Base-by-base conservation (phyloP, 2,797 vertebrate genomes). In the Notolabrus celidotus region DNA sequence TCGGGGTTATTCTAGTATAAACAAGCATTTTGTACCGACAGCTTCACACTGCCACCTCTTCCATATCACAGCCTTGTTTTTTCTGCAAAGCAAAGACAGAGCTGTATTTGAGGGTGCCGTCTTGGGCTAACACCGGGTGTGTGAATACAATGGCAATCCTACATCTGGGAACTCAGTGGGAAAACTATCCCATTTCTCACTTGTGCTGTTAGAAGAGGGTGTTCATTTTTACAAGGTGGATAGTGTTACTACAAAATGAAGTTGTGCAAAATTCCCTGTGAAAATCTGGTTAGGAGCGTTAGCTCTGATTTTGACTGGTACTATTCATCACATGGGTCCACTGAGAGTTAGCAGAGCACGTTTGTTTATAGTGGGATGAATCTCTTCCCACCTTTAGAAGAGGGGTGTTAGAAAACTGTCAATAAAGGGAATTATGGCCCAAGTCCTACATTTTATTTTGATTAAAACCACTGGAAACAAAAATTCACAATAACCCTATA, bases 121-220 rank as follows among this genome's bases (percentile, higher is more conserved):
- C 71, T 80, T 88, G 75, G 82, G 83, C 85, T 80, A 86, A 86
- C 87, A 86, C 83, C 74, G 79, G 83, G 85, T 85, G 87, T 91
- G 90, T 82, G 86, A 91, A 90, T 71, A 82, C 89, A 89, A 87
- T 83, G 83, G 91, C 75, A 85, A 90, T 88, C 87, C 86, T 91
- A 88, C 89, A 91, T 92, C 90, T 90, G 91, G 89, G 86, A 93
- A 93, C 92, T 92, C 93, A 91, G 92, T 93, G 92, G 89, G 92
- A 91, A 92, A 89, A 90, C 86, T 83, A 82, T 89, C 87, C 78
- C 75, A 87, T 92, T 91, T 92, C 91, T 91, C 89, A 90, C 87
- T 89, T 86, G 88, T 83, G 88, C 89, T 85, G 82, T 89, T 79
- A 60, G 83, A 75, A 73, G 79, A 89, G 85, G 86, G 90, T 92